Evolutionary conservation across 2,797 vertebrate species (phyloP).

Genomic region (Antennarius maculatus): DNA sequence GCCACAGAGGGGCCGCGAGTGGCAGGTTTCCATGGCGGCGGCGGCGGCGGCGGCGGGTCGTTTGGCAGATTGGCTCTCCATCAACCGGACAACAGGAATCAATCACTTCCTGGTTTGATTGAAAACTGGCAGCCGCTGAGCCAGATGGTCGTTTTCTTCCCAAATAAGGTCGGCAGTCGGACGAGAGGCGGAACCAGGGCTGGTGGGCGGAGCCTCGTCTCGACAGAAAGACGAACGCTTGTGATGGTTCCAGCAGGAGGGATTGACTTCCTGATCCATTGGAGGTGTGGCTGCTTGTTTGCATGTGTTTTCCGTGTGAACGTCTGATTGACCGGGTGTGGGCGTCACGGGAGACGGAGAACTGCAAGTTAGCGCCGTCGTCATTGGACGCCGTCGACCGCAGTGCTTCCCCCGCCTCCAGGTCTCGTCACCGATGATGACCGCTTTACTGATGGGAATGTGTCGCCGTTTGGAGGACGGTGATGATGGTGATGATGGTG

Average conservation of each 20-base stretch:
- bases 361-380: no score
- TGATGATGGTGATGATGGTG: no score
- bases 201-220: constrained; percentile 1
- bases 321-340: no score
- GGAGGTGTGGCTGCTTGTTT: no score
- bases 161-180: constrained; percentile 8
- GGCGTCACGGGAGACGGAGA: no score
- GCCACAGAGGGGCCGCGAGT: constrained; percentile 27
- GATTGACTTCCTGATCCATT: background rate
- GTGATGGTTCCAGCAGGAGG: background rate
- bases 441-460: no score
- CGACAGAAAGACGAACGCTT: background rate
- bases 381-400: no score
- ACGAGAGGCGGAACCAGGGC: background rate
- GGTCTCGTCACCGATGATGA: no score
- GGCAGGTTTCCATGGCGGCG: constrained; percentile 46
- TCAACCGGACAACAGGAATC: constrained; percentile 51
- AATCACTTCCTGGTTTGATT: constrained; percentile 47
- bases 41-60: constrained; percentile 47
- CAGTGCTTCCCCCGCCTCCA: no score
- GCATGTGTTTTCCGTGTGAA: no score
- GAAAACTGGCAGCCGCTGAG: constrained; percentile 34
- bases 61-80: constrained; percentile 61
- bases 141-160: constrained; percentile 27
- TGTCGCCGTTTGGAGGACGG: no score